Conservation (phyloP, 2,888 invertebrate genomes). For the Nineta flava region DNA sequence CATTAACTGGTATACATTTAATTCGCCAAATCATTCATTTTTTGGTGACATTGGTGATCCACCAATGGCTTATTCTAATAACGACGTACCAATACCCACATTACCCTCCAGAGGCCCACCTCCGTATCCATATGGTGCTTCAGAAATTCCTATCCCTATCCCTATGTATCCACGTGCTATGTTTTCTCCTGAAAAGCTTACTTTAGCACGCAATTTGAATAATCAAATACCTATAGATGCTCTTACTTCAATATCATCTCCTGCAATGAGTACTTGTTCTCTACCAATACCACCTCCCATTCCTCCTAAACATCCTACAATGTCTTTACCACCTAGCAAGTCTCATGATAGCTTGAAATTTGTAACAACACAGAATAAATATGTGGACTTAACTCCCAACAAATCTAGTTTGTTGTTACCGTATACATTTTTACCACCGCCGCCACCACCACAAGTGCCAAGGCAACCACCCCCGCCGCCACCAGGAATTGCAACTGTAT, state of each 20-base stretch:
- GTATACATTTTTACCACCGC: conserved; percentile 37
- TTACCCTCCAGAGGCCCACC: conserved; percentile 42
- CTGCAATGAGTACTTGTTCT: conserved; percentile 26
- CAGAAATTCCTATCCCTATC: conserved; percentile 3
- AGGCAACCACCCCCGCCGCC: conserved; percentile 44
- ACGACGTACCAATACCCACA: conserved; percentile 15
- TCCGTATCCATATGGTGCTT: conserved; percentile 38
- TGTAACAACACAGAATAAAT: conserved; percentile 41
- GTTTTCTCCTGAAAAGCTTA: conserved; percentile 50
- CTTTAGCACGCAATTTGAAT: conserved; percentile 42
- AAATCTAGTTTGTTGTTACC: conserved; percentile 31
- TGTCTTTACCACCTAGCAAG: conserved; percentile 28
- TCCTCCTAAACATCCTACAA: conserved; percentile 22
- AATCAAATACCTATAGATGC: conserved; percentile 42
- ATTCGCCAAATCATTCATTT: conserved; percentile 19
- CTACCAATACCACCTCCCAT: conserved; percentile 21
- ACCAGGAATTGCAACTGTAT: conserved; percentile 54
- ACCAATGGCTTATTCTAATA: conserved; percentile 8
- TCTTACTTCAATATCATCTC: conserved; percentile 17
- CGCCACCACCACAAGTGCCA: conserved; percentile 44
- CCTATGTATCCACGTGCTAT: conserved; percentile 38
- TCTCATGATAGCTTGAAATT: conserved; percentile 29
- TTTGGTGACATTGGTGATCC: conserved; percentile 19
- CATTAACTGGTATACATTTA: conserved; percentile 15
- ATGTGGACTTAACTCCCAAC: conserved; percentile 42